phyloP scores from a whole-genome alignment of 2,113 vertebrate species.

The Hydrochoerus hydrochaeris region DNA sequence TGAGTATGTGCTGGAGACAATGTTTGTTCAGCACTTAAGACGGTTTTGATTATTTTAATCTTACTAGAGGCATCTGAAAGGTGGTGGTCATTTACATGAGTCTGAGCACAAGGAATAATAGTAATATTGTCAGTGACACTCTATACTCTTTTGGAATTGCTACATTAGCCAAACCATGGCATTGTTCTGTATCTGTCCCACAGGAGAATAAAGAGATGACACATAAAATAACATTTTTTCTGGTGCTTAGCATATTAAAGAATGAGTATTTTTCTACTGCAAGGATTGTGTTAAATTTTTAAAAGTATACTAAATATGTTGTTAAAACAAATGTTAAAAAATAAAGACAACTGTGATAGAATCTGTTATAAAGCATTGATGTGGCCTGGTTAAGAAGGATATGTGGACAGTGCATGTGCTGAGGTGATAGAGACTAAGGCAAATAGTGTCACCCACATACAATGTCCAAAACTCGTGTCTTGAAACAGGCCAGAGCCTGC shows the following conservation, averaged over 20 bases:
- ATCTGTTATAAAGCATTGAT: not conserved
- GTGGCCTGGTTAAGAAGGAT: rapidly evolving
- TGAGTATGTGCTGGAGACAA: not conserved
- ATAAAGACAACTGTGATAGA: not conserved
- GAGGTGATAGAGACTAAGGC: not conserved
- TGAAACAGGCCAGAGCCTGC: not conserved
- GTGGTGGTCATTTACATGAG: not conserved
- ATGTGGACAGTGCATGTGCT: not conserved
- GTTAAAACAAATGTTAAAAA: not conserved
- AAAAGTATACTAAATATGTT: not conserved
- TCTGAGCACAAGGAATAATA: not conserved
- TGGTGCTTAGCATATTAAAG: not conserved
- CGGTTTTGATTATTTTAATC: not conserved
- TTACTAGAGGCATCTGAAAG: not conserved
- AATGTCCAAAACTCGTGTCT: not conserved
- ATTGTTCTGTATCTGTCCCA: not conserved
- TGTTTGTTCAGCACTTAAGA: not conserved
- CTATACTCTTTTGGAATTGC: not conserved
- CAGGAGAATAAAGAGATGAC: not conserved
- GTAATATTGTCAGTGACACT: not conserved
- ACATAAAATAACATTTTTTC: not conserved
- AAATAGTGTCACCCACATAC: not conserved
- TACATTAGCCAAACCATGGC: not conserved
- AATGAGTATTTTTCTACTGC: not conserved
- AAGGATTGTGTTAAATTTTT: not conserved